Conservation (phyloP, 2,888 invertebrate species). For the Leuctra nigra region DNA sequence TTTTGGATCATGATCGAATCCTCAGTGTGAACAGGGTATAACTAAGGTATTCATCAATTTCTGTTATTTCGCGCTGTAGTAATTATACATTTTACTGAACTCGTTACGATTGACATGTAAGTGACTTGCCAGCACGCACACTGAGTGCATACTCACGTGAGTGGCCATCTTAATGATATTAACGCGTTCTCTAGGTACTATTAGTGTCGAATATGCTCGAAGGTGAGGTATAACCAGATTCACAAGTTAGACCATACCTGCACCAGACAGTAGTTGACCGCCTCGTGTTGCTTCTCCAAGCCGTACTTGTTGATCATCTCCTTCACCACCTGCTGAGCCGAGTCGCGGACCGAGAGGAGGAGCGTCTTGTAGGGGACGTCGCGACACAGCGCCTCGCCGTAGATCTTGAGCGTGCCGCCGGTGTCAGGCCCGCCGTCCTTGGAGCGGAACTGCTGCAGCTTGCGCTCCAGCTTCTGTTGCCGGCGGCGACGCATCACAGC, state of each 20-base stretch:
- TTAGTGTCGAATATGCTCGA: too few species aligned
- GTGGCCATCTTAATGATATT: too few species aligned
- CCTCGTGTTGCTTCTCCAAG: constrained; percentile 73
- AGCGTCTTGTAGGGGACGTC: constrained; percentile 98
- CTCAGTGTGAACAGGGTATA: too few species aligned
- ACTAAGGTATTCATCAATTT: too few species aligned
- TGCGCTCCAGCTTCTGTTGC: constrained; percentile 94
- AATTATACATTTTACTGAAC: too few species aligned
- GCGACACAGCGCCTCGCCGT: constrained; percentile 91
- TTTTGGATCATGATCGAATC: too few species aligned
- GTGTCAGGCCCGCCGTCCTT: constrained; percentile 95
- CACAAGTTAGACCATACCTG: constrained; percentile 73
- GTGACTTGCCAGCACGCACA: too few species aligned
- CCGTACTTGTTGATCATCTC: constrained; percentile 98
- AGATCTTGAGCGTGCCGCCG: constrained; percentile 86
- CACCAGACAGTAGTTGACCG: constrained; percentile 87
- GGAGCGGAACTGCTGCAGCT: constrained; percentile 90
- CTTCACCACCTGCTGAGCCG: constrained; percentile 84
- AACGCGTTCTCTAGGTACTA: too few species aligned
- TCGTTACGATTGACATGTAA: too few species aligned
- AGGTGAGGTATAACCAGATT: too few species aligned
- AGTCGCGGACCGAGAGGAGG: constrained; percentile 86
- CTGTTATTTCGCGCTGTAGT: too few species aligned
- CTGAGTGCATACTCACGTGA: too few species aligned
- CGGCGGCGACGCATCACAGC: constrained; percentile 96